phyloP scores from a whole-genome alignment of 2,888 invertebrate genomes.

The Drosophila limbata region DNA sequence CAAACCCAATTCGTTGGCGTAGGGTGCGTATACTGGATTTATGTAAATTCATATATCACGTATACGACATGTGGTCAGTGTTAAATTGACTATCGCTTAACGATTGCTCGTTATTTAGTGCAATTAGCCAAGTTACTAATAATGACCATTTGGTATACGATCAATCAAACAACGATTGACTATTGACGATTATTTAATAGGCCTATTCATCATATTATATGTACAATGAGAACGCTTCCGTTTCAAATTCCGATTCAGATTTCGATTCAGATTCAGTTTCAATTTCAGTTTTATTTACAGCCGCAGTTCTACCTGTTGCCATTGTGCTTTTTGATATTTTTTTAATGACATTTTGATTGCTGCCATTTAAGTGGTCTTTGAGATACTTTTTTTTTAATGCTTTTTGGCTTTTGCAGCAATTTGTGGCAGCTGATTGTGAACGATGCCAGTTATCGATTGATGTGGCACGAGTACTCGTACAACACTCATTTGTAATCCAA shows the following conservation, averaged over 20 bases:
- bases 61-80: constrained; percentile 26
- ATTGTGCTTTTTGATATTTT: constrained; percentile 23
- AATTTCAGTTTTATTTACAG: background rate
- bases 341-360: constrained; percentile 41
- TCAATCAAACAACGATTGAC: constrained; percentile 5
- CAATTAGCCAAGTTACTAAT: constrained; percentile 24
- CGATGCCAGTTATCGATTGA: constrained; percentile 25
- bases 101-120: constrained; percentile 1
- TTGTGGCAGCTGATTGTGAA: constrained; percentile 45
- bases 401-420: constrained; percentile 36
- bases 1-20: constrained; percentile 10
- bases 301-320: constrained; percentile 25
- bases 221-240: constrained; percentile 43
- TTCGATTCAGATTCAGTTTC: constrained; percentile 1
- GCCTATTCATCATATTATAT: constrained; percentile 12
- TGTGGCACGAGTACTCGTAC: constrained; percentile 15
- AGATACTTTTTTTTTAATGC: constrained; percentile 2
- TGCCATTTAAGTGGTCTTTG: constrained; percentile 30
- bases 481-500: constrained; percentile 21
- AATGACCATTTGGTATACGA: constrained; percentile 30
- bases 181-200: constrained; percentile 11
- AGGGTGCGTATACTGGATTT: constrained; percentile 49
- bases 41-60: constrained; percentile 17
- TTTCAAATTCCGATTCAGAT: constrained; percentile 9
- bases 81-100: background rate